Percentiles rank a stretch among this genome's conserved stretches.
Conservation (phyloP, 2,888 invertebrate genomes). For the Alloscopus bannaensis region DNA sequence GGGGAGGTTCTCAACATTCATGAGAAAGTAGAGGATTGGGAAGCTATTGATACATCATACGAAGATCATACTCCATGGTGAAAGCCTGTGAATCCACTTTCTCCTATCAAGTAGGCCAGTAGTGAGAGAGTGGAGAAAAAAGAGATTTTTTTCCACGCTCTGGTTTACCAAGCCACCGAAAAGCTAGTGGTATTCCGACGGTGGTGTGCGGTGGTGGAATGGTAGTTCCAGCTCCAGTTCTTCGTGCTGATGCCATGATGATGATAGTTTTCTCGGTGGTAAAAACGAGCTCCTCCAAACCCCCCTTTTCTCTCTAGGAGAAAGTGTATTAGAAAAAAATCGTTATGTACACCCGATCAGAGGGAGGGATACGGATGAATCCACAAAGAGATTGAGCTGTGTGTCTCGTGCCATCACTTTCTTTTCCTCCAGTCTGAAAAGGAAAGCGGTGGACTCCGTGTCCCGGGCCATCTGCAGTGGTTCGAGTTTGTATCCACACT, state of each 20-base stretch:
- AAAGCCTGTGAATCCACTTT: too few species aligned
- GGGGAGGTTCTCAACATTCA: neutral
- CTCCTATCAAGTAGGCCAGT: too few species aligned
- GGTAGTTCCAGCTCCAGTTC: slow-evolving; percentile 26
- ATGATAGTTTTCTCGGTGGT: slow-evolving; percentile 7
- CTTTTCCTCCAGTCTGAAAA: neutral
- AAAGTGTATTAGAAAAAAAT: neutral
- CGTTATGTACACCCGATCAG: slow-evolving; percentile 9
- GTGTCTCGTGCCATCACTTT: neutral
- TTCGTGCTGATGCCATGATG: slow-evolving; percentile 7
- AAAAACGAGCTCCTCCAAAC: neutral
- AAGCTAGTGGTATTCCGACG: slow-evolving; percentile 35
- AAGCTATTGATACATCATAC: slow-evolving; percentile 52
- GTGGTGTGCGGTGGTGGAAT: slow-evolving; percentile 24
- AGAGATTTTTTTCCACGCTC: slow-evolving; percentile 51
- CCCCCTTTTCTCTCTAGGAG: neutral
- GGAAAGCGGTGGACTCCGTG: slow-evolving; percentile 8
- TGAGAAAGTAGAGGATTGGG: neutral
- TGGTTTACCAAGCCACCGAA: slow-evolving; percentile 60
- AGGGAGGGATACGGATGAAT: slow-evolving; percentile 53
- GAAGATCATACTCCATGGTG: slow-evolving; percentile 2
- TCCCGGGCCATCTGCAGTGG: slow-evolving; percentile 36
- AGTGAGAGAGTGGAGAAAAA: too few species aligned
- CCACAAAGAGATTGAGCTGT: slow-evolving; percentile 58
- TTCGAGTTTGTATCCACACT: neutral